Conservation (phyloP, 2,888 invertebrate genomes). For the Drosophila vallismaia region DNA sequence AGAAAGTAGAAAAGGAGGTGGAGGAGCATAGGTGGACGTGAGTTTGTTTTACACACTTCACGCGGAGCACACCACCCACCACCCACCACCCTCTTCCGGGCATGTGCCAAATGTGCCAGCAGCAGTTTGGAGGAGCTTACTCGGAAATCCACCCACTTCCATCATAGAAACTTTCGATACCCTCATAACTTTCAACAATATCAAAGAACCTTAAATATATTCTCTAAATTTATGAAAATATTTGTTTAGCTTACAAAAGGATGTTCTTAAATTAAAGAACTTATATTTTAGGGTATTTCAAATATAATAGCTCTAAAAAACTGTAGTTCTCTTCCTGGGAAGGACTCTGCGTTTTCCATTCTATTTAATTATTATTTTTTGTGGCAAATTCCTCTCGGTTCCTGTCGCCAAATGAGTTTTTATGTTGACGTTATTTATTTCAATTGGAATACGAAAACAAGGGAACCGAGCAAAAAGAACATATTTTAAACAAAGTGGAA, state of each 20-base stretch:
- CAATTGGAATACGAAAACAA: conserved; percentile 14
- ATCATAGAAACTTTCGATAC: not conserved
- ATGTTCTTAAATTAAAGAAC: too few species aligned
- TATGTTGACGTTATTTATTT: conserved; percentile 38
- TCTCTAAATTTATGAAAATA: too few species aligned
- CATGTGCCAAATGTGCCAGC: conserved; percentile 74
- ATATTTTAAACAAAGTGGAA: conserved; percentile 11
- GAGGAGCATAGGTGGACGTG: conserved; percentile 14
- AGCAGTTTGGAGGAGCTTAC: conserved; percentile 31
- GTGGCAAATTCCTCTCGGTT: not conserved
- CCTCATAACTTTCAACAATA: too few species aligned
- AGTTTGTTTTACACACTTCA: conserved; percentile 3
- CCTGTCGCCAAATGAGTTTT: conserved; percentile 34
- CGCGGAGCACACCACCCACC: not conserved
- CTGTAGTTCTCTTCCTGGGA: not conserved
- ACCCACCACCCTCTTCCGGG: conserved; percentile 14
- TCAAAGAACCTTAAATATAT: too few species aligned
- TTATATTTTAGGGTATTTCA: not conserved
- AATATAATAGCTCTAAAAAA: not conserved
- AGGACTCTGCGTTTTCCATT: not conserved
- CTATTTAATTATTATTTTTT: conserved; percentile 4
- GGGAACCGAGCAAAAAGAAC: not conserved
- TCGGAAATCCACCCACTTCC: conserved; percentile 10
- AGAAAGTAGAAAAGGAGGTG: not conserved
- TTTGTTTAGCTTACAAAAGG: too few species aligned